Conservation (phyloP, 2,113 vertebrate species). For the Acrocephalus kingi region DNA sequence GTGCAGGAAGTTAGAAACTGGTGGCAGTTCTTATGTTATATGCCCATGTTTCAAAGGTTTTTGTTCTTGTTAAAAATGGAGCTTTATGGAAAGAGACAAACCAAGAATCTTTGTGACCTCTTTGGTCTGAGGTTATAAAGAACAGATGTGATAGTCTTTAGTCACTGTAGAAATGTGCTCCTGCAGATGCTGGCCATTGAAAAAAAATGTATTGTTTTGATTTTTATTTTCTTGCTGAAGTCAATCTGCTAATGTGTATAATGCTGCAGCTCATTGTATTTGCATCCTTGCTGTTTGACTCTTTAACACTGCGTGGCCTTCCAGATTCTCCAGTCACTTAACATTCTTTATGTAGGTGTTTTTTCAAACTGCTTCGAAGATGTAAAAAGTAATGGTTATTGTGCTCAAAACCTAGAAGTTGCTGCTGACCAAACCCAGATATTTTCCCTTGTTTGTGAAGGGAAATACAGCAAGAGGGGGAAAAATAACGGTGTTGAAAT, state of each 20-base stretch:
- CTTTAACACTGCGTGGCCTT: neutral
- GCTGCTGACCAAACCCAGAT: neutral
- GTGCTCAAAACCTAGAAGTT: neutral
- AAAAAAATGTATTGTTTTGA: neutral
- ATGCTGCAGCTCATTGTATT: neutral
- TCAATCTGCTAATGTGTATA: neutral
- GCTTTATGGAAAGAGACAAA: neutral
- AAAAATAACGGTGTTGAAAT: neutral
- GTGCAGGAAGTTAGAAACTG: neutral
- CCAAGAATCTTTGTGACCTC: neutral
- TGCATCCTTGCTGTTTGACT: neutral
- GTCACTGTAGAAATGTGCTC: neutral
- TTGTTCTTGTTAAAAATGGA: neutral
- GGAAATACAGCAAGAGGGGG: neutral
- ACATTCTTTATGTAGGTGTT: neutral
- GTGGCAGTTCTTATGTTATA: neutral
- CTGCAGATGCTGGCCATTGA: neutral
- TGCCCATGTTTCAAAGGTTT: neutral
- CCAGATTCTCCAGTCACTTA: neutral
- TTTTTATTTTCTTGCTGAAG: conserved; percentile 4
- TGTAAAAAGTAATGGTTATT: neutral
- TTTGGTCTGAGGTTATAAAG: neutral
- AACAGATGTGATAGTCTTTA: neutral
- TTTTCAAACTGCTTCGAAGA: neutral
- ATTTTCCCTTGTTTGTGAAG: neutral